Evolutionary conservation across 2,888 invertebrate species (phyloP).

Genomic region (Cheilosia soror): DNA sequence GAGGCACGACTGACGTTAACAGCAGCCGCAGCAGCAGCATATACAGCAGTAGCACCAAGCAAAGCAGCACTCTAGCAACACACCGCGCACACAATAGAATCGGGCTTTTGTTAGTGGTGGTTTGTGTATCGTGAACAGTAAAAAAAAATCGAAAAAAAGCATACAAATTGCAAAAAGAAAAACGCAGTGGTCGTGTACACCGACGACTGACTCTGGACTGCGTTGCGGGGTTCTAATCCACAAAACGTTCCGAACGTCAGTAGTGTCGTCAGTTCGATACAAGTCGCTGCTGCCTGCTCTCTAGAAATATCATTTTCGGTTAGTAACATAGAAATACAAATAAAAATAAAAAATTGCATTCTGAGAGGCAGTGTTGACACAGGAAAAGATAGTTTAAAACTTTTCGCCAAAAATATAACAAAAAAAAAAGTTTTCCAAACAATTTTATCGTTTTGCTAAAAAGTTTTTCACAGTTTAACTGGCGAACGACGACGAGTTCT

Average conservation of each 20-base stretch:
- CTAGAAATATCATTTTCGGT: constrained; percentile 76
- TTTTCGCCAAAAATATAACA: constrained; percentile 15
- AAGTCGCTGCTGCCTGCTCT: constrained; percentile 79
- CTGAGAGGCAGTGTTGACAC: constrained; percentile 54
- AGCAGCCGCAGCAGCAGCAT: constrained; percentile 65
- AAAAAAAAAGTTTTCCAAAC: constrained; percentile 9
- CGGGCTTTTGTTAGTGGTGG: constrained; percentile 72
- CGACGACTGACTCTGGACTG: constrained; percentile 75
- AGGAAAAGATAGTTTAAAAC: constrained; percentile 43
- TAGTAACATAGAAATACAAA: constrained; percentile 65
- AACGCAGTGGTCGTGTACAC: constrained; percentile 75
- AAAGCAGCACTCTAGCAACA: constrained; percentile 74
- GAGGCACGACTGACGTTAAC: constrained; percentile 73
- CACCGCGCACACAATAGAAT: constrained; percentile 66
- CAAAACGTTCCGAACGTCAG: constrained; percentile 77
- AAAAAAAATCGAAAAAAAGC: constrained; percentile 35
- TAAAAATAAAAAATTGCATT: constrained; percentile 65
- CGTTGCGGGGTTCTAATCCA: constrained; percentile 76
- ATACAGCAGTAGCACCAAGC: constrained; percentile 68
- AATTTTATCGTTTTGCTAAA: constrained; percentile 17
- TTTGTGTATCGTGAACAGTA: constrained; percentile 74
- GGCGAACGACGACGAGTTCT: constrained; percentile 5
- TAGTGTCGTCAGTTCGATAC: constrained; percentile 79
- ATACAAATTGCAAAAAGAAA: constrained; percentile 58
- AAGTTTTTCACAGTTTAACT: constrained; percentile 6